These are phyloP conservation scores for Gallinago paraguaiae DNA, from an alignment of 2,113 vertebrate species.

Conservation along the genomic window DNA sequence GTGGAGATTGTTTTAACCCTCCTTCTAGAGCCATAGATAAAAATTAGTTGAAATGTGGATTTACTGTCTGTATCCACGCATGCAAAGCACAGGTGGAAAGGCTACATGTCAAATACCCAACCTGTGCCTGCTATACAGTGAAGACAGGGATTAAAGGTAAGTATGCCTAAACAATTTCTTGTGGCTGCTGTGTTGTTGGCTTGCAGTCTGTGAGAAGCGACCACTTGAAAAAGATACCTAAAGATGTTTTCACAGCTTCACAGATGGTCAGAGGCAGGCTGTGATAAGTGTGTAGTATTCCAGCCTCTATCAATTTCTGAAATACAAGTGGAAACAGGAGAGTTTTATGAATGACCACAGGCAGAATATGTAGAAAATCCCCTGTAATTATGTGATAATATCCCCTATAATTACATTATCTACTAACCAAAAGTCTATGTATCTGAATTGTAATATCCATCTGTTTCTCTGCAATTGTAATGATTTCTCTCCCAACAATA, in stretches of 20 bases:
- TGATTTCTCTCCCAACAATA: not conserved
- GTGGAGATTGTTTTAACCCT: not conserved
- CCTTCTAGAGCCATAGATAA: not conserved
- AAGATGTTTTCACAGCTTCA: not conserved
- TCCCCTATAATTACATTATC: not conserved
- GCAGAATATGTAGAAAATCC: not conserved
- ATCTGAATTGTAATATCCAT: not conserved
- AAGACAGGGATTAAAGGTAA: not conserved
- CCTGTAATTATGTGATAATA: not conserved
- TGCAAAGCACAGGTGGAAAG: not conserved
- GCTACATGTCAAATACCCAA: not conserved
- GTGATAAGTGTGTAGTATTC: not conserved
- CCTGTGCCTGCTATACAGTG: not conserved
- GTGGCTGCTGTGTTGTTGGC: not conserved
- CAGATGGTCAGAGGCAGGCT: not conserved
- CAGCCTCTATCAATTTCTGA: not conserved
- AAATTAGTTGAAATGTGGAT: not conserved
- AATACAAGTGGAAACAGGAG: not conserved
- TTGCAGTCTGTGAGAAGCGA: not conserved
- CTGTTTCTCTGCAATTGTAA: not conserved
- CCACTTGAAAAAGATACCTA: not conserved
- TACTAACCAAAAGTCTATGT: not conserved
- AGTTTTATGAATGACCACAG: not conserved
- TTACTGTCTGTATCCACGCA: not conserved
- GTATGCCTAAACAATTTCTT: not conserved